Base-by-base conservation (phyloP, 2,113 vertebrate species). In the Dunckerocampus dactyliophorus region DNA sequence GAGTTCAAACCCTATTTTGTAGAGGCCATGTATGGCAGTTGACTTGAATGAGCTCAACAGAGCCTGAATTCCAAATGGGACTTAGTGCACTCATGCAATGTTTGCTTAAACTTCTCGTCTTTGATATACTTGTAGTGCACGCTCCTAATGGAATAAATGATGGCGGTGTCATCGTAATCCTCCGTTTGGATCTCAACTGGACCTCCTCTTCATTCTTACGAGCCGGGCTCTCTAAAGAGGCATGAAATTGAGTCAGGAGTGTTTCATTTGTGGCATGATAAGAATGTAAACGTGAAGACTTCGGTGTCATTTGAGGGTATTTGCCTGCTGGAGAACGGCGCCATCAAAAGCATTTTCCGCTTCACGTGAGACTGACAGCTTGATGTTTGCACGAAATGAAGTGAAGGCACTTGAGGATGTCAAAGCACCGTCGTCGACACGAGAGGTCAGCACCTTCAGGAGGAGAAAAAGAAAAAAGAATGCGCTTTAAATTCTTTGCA, bases 81-180 rank as follows among this genome's bases (percentile, higher is more conserved):
- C 42, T 62, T 47, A 47, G n/a, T 45, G 46, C 19, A 8, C 43
- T 49, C 10, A 6, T n/a, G 28, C 7, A 56, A 17, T 72, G 65
- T 80, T 83, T 76, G n/a, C 56, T 72, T 71, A 72, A 43, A 76
- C 56, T 60, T 79, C 62, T 63, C 14, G 45, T 64, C 45, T 71
- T 59, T 43, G 47, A 61, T 67, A 16, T 3, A n/a, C n/a, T n/a
- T n/a, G n/a, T n/a, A 51, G n/a, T 16, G 28, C 11, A 11, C 37
- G 47, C 8, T 62, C 48, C 46, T 48, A 16, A 54, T 65, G 21
- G 59, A 48, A 14, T 53, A 63, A 54, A 31, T 51, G 9, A 59
- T 28, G 56, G 53, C 13, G 46, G 19, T 19, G 16, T 63, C 19
- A 50, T 37, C 17, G 15, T 20, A 47, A 43, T 24, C 46, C 47